A percentile compares a stretch with the other conserved stretches of the same genome.
These are phyloP conservation scores for Acrossocheilus wenchowensis DNA, from an alignment of 2,797 vertebrate genomes.

Conservation along the genomic window DNA sequence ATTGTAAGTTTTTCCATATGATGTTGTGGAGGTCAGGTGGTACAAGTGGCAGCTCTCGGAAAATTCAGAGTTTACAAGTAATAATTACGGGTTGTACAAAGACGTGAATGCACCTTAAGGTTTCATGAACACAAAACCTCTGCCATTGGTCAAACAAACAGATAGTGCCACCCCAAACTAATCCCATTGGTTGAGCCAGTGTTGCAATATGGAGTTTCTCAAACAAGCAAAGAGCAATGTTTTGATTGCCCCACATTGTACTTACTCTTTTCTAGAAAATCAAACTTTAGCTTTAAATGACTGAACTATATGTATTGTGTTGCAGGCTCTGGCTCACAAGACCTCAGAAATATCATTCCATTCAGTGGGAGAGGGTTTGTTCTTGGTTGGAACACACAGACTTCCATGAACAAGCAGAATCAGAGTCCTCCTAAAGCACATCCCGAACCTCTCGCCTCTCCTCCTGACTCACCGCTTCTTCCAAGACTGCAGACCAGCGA, in stretches of 20 bases:
- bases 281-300: not conserved
- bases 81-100: not conserved
- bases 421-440: constrained; percentile 40
- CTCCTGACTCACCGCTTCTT: constrained; percentile 50
- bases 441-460: constrained; percentile 43
- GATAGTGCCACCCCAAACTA: not conserved
- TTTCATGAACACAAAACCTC: not conserved
- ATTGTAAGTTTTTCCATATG: not conserved
- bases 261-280: not conserved
- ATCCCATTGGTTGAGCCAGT: not conserved
- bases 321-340: constrained; percentile 69
- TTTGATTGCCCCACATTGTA: not conserved
- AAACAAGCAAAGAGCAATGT: not conserved
- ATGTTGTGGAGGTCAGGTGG: not conserved
- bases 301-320: not conserved
- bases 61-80: not conserved
- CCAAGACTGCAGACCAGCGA: constrained; percentile 8
- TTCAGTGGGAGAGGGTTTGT: constrained; percentile 89
- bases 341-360: constrained; percentile 78
- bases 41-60: not conserved
- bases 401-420: constrained; percentile 52
- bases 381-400: constrained; percentile 76
- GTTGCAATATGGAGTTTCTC: not conserved
- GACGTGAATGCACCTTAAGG: too few species aligned
- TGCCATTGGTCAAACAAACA: not conserved